Conservation (phyloP, 2,113 vertebrate species). For the Emydura subglobosa region DNA sequence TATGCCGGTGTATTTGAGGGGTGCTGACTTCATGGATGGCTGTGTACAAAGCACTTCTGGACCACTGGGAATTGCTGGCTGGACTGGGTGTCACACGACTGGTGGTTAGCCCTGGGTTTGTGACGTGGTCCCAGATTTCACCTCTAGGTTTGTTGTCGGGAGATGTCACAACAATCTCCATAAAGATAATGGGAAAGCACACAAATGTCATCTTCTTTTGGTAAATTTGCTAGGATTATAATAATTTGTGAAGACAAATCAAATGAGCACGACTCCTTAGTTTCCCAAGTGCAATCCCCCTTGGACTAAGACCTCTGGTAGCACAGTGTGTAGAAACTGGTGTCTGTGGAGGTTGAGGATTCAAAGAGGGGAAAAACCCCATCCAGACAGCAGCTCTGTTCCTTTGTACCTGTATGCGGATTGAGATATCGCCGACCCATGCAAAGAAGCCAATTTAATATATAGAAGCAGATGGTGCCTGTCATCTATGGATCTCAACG, state of each 20-base stretch:
- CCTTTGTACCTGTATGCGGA: accelerated
- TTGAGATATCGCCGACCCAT: accelerated
- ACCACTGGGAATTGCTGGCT: background rate
- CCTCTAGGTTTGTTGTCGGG: background rate
- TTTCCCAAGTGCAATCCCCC: accelerated
- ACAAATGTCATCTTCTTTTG: background rate
- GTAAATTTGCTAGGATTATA: background rate
- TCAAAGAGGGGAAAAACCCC: background rate
- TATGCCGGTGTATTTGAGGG: accelerated
- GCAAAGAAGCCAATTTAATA: background rate
- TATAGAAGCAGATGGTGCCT: background rate
- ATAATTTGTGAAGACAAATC: background rate
- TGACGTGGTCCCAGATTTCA: background rate
- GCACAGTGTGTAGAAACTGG: background rate
- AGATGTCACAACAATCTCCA: background rate
- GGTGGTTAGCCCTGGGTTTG: background rate
- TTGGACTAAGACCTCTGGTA: accelerated
- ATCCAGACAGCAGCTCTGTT: background rate
- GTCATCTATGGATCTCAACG: background rate
- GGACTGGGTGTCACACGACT: background rate
- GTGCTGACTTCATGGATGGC: background rate
- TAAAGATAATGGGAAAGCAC: background rate
- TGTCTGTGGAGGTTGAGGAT: background rate
- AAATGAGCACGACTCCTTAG: accelerated
- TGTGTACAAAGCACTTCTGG: background rate